Evolutionary conservation across 2,888 invertebrate species (phyloP).

Genomic region (Andrena bucephala): DNA sequence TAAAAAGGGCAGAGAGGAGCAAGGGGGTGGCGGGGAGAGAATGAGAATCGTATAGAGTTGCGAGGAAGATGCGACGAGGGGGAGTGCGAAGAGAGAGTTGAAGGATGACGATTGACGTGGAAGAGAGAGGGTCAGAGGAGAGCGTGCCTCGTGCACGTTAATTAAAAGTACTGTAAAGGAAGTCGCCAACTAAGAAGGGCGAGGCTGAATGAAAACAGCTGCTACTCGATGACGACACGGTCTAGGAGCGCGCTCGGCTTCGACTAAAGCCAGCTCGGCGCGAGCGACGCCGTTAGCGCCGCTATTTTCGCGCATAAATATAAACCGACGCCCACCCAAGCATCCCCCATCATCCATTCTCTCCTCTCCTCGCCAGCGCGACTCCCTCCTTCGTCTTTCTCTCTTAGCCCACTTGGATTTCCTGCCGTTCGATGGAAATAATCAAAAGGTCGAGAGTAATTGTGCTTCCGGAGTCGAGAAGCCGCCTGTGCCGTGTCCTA

Average conservation of each 20-base stretch:
- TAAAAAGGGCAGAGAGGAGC: neutral
- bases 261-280: constrained; percentile 38
- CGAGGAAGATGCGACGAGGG: neutral
- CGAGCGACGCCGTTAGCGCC: constrained; percentile 50
- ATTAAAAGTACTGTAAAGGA: constrained; percentile 77
- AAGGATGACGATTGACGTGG: constrained; percentile 5
- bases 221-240: constrained; percentile 80
- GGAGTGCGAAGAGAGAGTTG: constrained; percentile 9
- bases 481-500: neutral
- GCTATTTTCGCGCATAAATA: constrained; percentile 79
- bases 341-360: constrained; percentile 8
- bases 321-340: constrained; percentile 73
- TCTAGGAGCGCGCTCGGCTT: constrained; percentile 65
- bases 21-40: neutral
- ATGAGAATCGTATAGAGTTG: constrained; percentile 19
- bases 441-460: constrained; percentile 1
- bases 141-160: constrained; percentile 62
- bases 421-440: constrained; percentile 1
- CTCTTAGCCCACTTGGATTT: neutral
- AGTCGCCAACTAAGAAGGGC: constrained; percentile 81
- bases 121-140: constrained; percentile 5
- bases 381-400: constrained; percentile 8
- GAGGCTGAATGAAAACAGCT: constrained; percentile 84
- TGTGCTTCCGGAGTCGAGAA: neutral
- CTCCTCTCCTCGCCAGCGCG: neutral